Evolutionary conservation across 2,113 vertebrate genomes (phyloP), one percentile per base, ranked within the genome.

Genomic region (Actenoides lindsayi): DNA sequence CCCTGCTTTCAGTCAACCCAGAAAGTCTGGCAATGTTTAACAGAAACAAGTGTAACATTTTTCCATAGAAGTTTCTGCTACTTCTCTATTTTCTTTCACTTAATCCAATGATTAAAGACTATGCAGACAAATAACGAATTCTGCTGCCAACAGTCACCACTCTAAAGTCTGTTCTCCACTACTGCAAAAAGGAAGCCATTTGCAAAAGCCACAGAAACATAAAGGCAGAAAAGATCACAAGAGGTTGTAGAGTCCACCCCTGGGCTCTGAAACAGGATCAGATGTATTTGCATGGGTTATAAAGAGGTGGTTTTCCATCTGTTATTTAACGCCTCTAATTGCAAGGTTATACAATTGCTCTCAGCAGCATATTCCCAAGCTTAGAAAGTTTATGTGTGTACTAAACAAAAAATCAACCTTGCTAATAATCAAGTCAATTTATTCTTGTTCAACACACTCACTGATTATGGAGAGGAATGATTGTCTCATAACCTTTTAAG

Each of bases 251-350:
- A 92, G 63, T 37, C 76, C 68, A 24, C 16, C 35, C 27, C 54
- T 39, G 41, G n/a, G 50, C 37, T 81, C 63, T 12, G 4, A 77
- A 33, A 57, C 25, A 90, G 14, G 28, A 44, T 64, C 57, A 90
- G 67, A n/a, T 62, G 13, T 8, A 53, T 17, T 7, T 59, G 44
- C 16, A 23, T 5, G 4, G 16, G 15, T 69, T 83, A 73, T 37
- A 50, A 62, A 24, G 50, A 86, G 75, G 44, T 77, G 50, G n/a
- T 73, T 85, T 69, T 77, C 63, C 67, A 85, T 30, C 30, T 69
- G 18, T 69, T 69, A 25, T 77, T 86, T 80, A 90, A 95, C 86
- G 76, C 41, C 25, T 70, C 50, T 74, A 94, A 95, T 74, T 93
- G 54, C 71, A 86, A 89, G 80, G 86, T 89, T 65, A 88, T 10